Evolutionary conservation across 2,797 vertebrate genomes (phyloP).

Genomic region (Microcaecilia unicolor): DNA sequence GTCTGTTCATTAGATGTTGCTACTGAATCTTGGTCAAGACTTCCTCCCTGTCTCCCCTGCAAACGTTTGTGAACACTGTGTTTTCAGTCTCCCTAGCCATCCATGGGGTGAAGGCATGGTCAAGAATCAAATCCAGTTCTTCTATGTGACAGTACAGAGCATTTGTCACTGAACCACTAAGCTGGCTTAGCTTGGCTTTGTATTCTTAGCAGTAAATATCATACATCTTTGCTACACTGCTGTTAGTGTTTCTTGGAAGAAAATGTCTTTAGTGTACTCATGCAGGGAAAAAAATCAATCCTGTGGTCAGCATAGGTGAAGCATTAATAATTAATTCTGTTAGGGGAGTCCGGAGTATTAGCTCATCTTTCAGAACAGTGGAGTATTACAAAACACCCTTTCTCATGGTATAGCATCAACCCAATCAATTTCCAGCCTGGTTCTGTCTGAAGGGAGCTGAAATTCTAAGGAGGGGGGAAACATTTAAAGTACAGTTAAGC

Average conservation of each 20-base stretch:
- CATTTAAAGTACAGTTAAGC: slow-evolving; percentile 12
- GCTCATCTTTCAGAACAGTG: neutral
- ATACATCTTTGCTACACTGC: slow-evolving; percentile 2
- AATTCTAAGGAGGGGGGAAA: slow-evolving; percentile 11
- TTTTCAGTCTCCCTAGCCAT: too few relatives aligned
- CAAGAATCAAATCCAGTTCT: too few relatives aligned
- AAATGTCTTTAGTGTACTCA: slow-evolving; percentile 2
- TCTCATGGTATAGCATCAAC: neutral
- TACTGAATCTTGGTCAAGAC: too few relatives aligned
- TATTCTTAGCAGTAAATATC: neutral
- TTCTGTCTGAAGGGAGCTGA: slow-evolving; percentile 6
- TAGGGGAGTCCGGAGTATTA: neutral
- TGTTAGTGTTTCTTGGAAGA: slow-evolving; percentile 4
- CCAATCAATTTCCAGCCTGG: neutral
- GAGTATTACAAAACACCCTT: neutral
- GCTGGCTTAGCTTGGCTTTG: too few relatives aligned
- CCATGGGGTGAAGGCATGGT: too few relatives aligned
- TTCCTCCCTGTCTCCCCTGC: too few relatives aligned
- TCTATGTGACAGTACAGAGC: too few relatives aligned
- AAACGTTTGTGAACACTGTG: too few relatives aligned
- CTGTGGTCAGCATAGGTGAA: slow-evolving; percentile 7
- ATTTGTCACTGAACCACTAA: too few relatives aligned
- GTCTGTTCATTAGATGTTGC: too few relatives aligned
- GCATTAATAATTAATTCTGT: neutral
- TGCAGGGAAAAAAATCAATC: slow-evolving; percentile 7